These are phyloP conservation scores for Leptonema lineaticorne DNA, from an alignment of 1,140 invertebrate genomes.

Conservation along the genomic window DNA sequence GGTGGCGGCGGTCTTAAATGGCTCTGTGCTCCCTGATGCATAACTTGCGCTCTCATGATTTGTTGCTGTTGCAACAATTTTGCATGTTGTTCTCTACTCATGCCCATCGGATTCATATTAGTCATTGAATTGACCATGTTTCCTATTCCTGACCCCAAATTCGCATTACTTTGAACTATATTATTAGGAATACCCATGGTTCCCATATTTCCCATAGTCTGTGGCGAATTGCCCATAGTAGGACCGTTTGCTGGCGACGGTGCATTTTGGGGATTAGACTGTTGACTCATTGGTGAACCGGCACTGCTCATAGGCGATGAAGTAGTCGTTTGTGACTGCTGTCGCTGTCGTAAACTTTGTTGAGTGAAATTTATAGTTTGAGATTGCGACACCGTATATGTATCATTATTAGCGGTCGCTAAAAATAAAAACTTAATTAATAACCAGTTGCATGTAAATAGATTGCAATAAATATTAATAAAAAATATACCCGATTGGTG, in stretches of 20 bases:
- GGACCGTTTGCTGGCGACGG: constrained; percentile 41
- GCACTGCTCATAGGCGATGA: constrained; percentile 29
- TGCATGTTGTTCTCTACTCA: constrained; percentile 62
- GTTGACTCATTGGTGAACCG: constrained; percentile 28
- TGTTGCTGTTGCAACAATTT: constrained; percentile 63
- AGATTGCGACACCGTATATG: constrained; percentile 73
- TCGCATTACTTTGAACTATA: constrained; percentile 37
- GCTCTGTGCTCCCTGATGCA: constrained; percentile 44
- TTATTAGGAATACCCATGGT: constrained; percentile 33
- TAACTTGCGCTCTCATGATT: constrained; percentile 55
- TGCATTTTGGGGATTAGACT: constrained; percentile 39
- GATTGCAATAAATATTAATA: neutral
- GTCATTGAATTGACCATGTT: constrained; percentile 30
- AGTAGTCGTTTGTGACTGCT: constrained; percentile 41
- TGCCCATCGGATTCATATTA: constrained; percentile 51
- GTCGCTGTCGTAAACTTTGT: constrained; percentile 62
- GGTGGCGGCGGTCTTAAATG: constrained; percentile 70
- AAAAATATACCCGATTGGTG: constrained; percentile 35
- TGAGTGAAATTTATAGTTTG: constrained; percentile 84
- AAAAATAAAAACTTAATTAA: neutral
- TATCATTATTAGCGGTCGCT: constrained; percentile 57
- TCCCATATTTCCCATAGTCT: constrained; percentile 27
- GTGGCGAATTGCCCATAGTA: constrained; percentile 44
- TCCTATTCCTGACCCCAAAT: constrained; percentile 41
- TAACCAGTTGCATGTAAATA: neutral